phyloP scores from a whole-genome alignment of 2,113 vertebrate species.

The Bungarus multicinctus region DNA sequence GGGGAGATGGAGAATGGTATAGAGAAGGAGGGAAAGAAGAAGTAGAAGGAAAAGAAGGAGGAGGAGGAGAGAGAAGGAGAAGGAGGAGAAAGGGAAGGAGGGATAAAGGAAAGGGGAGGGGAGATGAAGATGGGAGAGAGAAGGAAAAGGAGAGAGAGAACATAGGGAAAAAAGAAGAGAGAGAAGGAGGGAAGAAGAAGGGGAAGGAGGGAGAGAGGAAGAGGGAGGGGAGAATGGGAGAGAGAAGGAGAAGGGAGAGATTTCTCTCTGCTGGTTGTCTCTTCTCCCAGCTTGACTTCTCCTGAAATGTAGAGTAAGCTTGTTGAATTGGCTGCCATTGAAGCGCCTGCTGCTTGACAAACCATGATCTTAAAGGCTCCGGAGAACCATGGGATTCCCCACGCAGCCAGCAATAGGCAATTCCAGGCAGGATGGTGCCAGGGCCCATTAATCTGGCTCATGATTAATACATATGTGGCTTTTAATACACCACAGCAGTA shows the following conservation, averaged over 20 bases:
- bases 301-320: conserved; percentile 13
- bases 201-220: too few relatives aligned
- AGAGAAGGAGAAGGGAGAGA: too few relatives aligned
- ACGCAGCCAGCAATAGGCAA: conserved; percentile 48
- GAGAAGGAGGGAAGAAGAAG: too few relatives aligned
- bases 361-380: not conserved
- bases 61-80: too few relatives aligned
- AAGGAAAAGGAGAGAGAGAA: too few relatives aligned
- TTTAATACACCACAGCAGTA: conserved; percentile 54
- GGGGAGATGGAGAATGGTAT: too few relatives aligned
- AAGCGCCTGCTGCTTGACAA: conserved; percentile 41
- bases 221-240: fast-evolving
- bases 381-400: conserved; percentile 23
- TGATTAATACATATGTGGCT: conserved; percentile 50
- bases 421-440: conserved; percentile 46
- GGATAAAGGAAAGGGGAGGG: too few relatives aligned
- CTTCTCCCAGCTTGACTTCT: conserved; percentile 27
- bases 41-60: too few relatives aligned
- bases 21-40: too few relatives aligned
- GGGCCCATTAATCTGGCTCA: conserved; percentile 56
- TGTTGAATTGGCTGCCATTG: conserved; percentile 44
- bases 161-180: too few relatives aligned
- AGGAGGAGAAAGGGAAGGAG: too few relatives aligned
- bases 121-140: too few relatives aligned
- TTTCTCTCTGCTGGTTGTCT: conserved; percentile 8